Percentiles rank a stretch among this genome's conserved stretches.
Evolutionary conservation across 1,140 invertebrate genomes (phyloP).

Genomic region (Brachionus manjavacas): DNA sequence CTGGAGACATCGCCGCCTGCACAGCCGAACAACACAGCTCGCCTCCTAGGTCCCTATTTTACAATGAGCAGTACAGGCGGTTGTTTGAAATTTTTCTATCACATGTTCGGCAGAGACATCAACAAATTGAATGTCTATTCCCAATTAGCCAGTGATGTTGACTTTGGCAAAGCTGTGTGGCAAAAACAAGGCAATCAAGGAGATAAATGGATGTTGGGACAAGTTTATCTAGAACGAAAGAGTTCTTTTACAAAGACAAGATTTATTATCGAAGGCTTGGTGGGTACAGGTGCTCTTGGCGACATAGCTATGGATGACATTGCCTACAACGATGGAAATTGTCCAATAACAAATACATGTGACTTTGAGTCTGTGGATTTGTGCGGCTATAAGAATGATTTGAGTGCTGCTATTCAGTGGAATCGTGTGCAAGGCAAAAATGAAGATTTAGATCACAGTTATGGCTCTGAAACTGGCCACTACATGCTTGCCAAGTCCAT

Average conservation of each 20-base stretch:
- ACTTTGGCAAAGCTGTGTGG: conserved; percentile 45
- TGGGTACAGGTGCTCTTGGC: conserved; percentile 44
- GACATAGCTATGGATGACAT: conserved; percentile 52
- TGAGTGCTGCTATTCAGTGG: neutral
- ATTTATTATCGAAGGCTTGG: conserved; percentile 45
- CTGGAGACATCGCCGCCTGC: conserved; percentile 67
- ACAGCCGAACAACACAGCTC: conserved; percentile 66
- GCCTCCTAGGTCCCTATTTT: conserved; percentile 64
- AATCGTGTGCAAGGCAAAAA: neutral
- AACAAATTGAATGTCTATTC: conserved; percentile 47
- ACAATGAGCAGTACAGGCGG: conserved; percentile 56
- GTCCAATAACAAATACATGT: conserved; percentile 44
- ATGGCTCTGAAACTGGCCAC: neutral
- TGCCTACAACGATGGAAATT: conserved; percentile 46
- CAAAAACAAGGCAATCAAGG: conserved; percentile 47
- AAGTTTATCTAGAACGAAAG: conserved; percentile 24
- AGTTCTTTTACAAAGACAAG: conserved; percentile 41
- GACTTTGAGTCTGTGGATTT: conserved; percentile 42
- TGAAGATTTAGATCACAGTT: conserved; percentile 1
- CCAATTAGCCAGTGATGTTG: conserved; percentile 29
- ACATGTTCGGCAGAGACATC: conserved; percentile 65
- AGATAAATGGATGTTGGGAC: conserved; percentile 46
- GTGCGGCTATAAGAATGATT: conserved; percentile 52
- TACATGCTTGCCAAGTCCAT: conserved; percentile 6
- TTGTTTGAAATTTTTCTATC: conserved; percentile 65